Conservation (phyloP, 2,113 vertebrate species). For the Hippocampus guttulatus region DNA sequence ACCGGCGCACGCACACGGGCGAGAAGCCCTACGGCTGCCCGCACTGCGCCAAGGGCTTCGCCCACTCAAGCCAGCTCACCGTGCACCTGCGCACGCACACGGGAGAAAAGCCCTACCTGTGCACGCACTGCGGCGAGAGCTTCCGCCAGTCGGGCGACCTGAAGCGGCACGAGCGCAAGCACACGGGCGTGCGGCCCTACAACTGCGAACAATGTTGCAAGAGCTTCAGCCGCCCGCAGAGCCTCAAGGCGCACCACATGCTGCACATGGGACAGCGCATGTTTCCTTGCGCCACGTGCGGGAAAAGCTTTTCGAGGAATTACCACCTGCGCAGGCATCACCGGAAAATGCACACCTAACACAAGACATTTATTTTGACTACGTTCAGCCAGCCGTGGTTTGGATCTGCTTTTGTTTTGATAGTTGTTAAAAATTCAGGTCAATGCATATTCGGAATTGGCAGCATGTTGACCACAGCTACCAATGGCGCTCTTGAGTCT, state of each 20-base stretch:
- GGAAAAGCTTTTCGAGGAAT: constrained; percentile 73
- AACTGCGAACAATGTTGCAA: constrained; percentile 70
- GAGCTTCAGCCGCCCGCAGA: constrained; percentile 75
- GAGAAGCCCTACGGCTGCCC: constrained; percentile 70
- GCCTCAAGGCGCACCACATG: constrained; percentile 74
- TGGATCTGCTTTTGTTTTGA: background rate
- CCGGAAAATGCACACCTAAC: constrained; percentile 72
- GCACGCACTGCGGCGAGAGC: constrained; percentile 75
- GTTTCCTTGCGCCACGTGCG: constrained; percentile 71
- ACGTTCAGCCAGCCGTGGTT: background rate
- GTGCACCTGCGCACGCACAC: constrained; percentile 75
- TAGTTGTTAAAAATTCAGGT: background rate
- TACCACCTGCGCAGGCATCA: constrained; percentile 75
- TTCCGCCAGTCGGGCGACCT: constrained; percentile 76
- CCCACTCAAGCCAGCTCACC: constrained; percentile 68
- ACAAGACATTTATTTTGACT: no score
- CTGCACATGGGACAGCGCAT: constrained; percentile 71
- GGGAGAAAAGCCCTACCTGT: constrained; percentile 74
- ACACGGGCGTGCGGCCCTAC: constrained; percentile 71
- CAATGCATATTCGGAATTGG: background rate
- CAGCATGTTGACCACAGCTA: background rate
- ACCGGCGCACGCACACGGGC: constrained; percentile 73
- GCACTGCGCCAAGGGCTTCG: constrained; percentile 72
- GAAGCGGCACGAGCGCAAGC: constrained; percentile 74
- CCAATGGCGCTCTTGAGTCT: background rate